Evolutionary conservation across 1,140 invertebrate genomes (phyloP).

Genomic region (Potamilus streckersoni): DNA sequence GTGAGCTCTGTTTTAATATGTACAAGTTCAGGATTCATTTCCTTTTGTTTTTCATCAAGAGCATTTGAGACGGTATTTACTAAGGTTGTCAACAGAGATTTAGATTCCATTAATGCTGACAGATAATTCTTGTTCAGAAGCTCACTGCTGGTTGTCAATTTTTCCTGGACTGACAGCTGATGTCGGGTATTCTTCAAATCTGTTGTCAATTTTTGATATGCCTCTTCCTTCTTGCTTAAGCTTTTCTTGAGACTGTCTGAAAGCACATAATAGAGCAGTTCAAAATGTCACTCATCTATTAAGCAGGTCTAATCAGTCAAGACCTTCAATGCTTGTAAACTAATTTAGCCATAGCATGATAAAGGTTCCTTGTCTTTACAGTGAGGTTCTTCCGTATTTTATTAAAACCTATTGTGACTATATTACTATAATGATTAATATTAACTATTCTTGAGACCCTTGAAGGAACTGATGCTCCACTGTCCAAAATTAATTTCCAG

Average conservation of each 20-base stretch:
- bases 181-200: slow-evolving; percentile 46
- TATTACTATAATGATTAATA: no score
- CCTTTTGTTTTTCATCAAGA: slow-evolving; percentile 34
- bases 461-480: no score
- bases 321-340: no score
- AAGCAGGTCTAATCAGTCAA: no score
- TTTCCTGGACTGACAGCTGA: slow-evolving; percentile 33
- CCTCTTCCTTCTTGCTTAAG: slow-evolving; percentile 41
- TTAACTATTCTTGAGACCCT: no score
- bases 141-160: slow-evolving; percentile 40
- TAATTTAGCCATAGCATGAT: no score
- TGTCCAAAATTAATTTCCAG: no score
- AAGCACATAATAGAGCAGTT: slow-evolving; percentile 1
- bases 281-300: no score
- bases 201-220: slow-evolving; percentile 30
- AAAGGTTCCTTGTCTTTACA: no score
- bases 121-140: slow-evolving; percentile 46
- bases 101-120: slow-evolving; percentile 40
- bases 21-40: background rate
- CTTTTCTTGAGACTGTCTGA: slow-evolving; percentile 41
- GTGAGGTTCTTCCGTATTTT: no score
- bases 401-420: no score
- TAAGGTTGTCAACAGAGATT: slow-evolving; percentile 34
- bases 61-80: slow-evolving; percentile 32
- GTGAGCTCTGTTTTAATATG: no score